Conservation (phyloP, 2,113 vertebrate species). For the Odocoileus virginianus region DNA sequence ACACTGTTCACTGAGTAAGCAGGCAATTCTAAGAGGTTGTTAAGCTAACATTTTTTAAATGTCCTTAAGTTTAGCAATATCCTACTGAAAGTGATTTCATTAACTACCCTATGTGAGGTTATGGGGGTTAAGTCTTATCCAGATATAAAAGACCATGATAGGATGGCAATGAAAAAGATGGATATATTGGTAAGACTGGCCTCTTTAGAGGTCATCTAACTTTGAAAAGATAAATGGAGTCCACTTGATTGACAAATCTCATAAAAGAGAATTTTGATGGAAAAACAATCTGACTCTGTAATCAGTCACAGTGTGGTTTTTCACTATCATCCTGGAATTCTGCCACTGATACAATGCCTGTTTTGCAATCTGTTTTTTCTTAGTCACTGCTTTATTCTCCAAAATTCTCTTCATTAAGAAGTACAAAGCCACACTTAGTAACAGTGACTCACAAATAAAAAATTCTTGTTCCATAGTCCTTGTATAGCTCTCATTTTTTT, state of each 20-base stretch:
- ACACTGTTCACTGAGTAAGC: neutral
- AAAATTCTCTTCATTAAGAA: constrained; percentile 67
- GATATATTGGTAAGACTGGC: neutral
- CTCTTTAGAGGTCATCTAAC: constrained; percentile 1
- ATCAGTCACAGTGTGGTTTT: constrained; percentile 30
- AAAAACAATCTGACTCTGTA: constrained; percentile 62
- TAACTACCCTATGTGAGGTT: neutral
- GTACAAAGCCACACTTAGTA: constrained; percentile 45
- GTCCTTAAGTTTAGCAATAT: neutral
- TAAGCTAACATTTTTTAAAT: neutral
- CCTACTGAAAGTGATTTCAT: neutral
- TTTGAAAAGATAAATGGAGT: constrained; percentile 13
- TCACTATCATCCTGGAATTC: constrained; percentile 29
- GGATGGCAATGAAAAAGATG: neutral
- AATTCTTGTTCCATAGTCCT: neutral
- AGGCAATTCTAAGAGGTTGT: neutral
- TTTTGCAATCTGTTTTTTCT: constrained; percentile 45
- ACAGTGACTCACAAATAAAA: constrained; percentile 49
- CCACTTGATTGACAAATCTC: constrained; percentile 38
- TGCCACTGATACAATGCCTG: constrained; percentile 25
- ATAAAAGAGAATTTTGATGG: constrained; percentile 27
- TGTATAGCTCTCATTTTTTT: neutral
- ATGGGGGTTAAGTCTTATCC: neutral
- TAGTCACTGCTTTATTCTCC: constrained; percentile 49
- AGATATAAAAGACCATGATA: neutral